phyloP scores from a whole-genome alignment of 2,888 invertebrate genomes.

The Lycocerus yunnanus region DNA sequence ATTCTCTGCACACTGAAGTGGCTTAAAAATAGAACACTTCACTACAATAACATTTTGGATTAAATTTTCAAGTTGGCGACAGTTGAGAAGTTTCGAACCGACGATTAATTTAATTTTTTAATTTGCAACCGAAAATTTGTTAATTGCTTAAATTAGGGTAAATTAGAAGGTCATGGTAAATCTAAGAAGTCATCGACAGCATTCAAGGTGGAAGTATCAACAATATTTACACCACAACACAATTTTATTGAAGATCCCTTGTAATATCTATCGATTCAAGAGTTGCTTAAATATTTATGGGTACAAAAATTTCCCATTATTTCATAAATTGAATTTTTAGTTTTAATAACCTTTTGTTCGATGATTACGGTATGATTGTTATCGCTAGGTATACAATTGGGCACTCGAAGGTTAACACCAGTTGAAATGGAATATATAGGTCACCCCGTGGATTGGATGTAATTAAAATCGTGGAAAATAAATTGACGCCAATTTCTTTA shows the following conservation, averaged over 20 bases:
- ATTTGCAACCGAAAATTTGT: neutral
- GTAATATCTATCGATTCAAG: neutral
- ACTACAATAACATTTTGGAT: neutral
- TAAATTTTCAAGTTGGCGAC: neutral
- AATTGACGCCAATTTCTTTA: neutral
- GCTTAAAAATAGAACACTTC: neutral
- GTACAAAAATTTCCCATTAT: neutral
- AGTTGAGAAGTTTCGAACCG: neutral
- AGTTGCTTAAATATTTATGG: neutral
- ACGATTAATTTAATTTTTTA: too few relatives aligned
- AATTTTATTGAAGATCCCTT: neutral
- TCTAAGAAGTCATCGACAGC: neutral
- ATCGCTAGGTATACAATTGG: neutral
- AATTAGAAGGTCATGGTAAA: neutral
- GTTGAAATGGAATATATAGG: neutral
- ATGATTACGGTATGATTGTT: neutral
- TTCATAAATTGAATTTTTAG: neutral
- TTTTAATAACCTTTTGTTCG: neutral
- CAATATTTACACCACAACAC: neutral
- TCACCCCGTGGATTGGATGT: neutral
- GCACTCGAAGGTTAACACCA: neutral
- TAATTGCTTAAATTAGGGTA: neutral
- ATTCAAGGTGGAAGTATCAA: neutral
- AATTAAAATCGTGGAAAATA: neutral
- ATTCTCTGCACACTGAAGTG: neutral